A percentile compares a stretch with the other conserved stretches of the same genome.
Evolutionary conservation across 2,797 vertebrate species (phyloP).

Genomic region (Eptatretus atami): DNA sequence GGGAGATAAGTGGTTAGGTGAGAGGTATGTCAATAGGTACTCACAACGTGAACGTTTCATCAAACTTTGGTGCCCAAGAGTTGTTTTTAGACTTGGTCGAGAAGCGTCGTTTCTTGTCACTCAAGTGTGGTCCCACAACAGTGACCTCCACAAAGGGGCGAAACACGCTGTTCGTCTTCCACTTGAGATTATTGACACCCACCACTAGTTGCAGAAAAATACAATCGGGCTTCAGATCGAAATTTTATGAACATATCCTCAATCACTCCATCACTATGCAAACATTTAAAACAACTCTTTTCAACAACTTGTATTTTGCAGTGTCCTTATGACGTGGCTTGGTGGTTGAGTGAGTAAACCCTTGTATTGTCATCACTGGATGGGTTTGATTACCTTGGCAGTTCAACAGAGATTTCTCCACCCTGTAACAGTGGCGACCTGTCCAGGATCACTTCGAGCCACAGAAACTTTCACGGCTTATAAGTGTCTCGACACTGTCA

Average conservation of each 20-base stretch:
- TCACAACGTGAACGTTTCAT: constrained; percentile 97
- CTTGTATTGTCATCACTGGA: too few relatives aligned
- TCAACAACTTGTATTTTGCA: constrained; percentile 1
- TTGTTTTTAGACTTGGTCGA: constrained; percentile 97
- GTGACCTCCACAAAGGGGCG: constrained; percentile 88
- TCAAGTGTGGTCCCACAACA: constrained; percentile 49
- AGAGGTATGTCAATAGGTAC: constrained; percentile 13
- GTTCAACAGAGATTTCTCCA: too few relatives aligned
- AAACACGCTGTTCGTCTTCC: constrained; percentile 90
- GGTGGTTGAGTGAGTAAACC: too few relatives aligned
- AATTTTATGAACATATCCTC: neutral
- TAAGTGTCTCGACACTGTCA: too few relatives aligned
- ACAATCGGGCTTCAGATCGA: neutral
- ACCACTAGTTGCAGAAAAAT: constrained; percentile 24
- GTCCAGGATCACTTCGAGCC: too few relatives aligned
- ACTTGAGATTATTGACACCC: constrained; percentile 49
- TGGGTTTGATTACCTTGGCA: too few relatives aligned
- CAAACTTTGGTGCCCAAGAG: constrained; percentile 96
- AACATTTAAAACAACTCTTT: neutral
- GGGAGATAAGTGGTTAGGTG: too few relatives aligned
- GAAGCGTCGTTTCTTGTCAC: constrained; percentile 76
- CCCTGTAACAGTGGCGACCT: too few relatives aligned
- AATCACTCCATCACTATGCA: too few relatives aligned
- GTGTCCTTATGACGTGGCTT: too few relatives aligned
- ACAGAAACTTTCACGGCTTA: too few relatives aligned